Percentiles rank a stretch among this genome's conserved stretches.
Evolutionary conservation across 1,140 invertebrate genomes (phyloP).

Genomic region (Dufourea novaeangliae): DNA sequence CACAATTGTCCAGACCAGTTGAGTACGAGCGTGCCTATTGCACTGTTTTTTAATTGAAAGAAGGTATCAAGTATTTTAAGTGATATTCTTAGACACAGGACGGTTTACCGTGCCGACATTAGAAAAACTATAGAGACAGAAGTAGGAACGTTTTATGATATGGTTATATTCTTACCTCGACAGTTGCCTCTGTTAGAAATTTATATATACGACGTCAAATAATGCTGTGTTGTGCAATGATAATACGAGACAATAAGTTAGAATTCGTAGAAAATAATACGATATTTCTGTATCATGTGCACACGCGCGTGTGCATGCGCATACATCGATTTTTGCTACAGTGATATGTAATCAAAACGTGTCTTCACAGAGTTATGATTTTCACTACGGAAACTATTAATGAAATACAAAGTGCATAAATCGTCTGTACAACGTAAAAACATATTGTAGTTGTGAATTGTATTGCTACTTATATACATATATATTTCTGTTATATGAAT

Average conservation of each 20-base stretch:
- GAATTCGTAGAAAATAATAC: conserved; percentile 26
- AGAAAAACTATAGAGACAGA: conserved; percentile 15
- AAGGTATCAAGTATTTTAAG: conserved; percentile 36
- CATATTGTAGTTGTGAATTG: conserved; percentile 44
- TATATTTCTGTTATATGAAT: conserved; percentile 57
- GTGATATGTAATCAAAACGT: conserved; percentile 51
- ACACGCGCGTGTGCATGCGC: not conserved
- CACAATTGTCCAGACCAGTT: conserved; percentile 33
- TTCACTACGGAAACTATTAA: conserved; percentile 25
- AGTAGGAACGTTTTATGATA: conserved; percentile 45
- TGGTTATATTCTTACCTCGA: conserved; percentile 52
- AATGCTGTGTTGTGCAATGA: conserved; percentile 54
- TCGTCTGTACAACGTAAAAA: conserved; percentile 21
- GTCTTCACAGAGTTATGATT: conserved; percentile 53
- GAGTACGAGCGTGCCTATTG: conserved; percentile 32
- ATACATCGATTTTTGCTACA: conserved; percentile 49
- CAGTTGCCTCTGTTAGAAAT: conserved; percentile 54
- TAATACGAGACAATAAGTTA: conserved; percentile 63
- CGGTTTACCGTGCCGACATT: conserved; percentile 31
- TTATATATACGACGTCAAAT: conserved; percentile 50
- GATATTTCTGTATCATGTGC: conserved; percentile 31
- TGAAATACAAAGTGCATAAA: conserved; percentile 42
- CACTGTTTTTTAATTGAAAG: conserved; percentile 23
- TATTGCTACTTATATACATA: conserved; percentile 45
- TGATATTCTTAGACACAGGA: conserved; percentile 4